A percentile compares a stretch with the other conserved stretches of the same genome.
Evolutionary conservation across 2,797 vertebrate genomes (phyloP).

Genomic region (Parauchenoglanis punctatus): DNA sequence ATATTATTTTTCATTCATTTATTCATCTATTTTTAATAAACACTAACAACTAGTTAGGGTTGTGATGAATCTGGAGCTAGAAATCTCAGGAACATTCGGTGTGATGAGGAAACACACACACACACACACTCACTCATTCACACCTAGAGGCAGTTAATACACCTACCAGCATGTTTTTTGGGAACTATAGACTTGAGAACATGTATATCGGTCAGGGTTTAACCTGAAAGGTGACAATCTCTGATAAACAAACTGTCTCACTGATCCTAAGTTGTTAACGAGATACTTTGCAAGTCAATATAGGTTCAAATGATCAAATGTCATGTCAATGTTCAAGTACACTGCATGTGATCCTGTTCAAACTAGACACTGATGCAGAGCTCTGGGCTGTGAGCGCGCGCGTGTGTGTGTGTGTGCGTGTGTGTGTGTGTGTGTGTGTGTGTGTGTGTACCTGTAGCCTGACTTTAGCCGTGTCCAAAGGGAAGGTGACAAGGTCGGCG

Average conservation of each 20-base stretch:
- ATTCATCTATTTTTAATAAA: not conserved
- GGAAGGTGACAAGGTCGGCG: slow-evolving; percentile 86
- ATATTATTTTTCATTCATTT: not conserved
- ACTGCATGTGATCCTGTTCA: not conserved
- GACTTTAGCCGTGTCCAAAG: slow-evolving; percentile 91
- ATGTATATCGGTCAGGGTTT: not conserved
- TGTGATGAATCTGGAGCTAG: not conserved
- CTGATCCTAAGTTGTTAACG: not conserved
- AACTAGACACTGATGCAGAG: not conserved
- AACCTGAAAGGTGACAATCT: not conserved
- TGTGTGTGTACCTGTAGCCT: slow-evolving; percentile 79
- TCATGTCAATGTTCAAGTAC: not conserved
- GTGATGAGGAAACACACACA: not conserved
- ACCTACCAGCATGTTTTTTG: not conserved
- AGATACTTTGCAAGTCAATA: not conserved
- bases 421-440: not conserved
- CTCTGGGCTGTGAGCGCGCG: too few relatives aligned
- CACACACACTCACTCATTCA: not conserved
- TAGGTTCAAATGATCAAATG: not conserved
- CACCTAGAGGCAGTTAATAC: not conserved
- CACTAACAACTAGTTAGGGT: not conserved
- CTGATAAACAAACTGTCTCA: not conserved
- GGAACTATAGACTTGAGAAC: not conserved
- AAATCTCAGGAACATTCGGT: not conserved
- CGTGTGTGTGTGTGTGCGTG: not conserved